These are phyloP conservation scores for Holcopasites calliopsidis DNA, from an alignment of 1,140 invertebrate species.

Conservation along the genomic window DNA sequence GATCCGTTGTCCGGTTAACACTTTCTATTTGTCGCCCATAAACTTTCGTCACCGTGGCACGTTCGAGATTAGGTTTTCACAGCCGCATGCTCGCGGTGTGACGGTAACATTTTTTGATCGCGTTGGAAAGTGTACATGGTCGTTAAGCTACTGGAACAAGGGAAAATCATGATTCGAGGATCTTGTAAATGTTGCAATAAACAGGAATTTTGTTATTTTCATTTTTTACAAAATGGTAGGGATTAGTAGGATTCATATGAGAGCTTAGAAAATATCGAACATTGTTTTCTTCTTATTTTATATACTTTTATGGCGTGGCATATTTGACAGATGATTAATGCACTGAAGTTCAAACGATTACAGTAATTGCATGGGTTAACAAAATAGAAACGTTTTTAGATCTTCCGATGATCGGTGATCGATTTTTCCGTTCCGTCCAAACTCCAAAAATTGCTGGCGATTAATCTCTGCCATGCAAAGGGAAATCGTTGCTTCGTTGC, in stretches of 20 bases:
- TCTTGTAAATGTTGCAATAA: too few species aligned
- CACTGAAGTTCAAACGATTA: too few species aligned
- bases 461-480: slow-evolving; percentile 33
- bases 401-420: background rate
- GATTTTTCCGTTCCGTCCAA: background rate
- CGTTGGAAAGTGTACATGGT: background rate
- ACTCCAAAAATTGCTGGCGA: slow-evolving; percentile 27
- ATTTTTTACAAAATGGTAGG: too few species aligned
- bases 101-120: background rate
- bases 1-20: background rate
- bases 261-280: too few species aligned
- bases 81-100: background rate
- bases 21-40: background rate
- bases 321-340: too few species aligned
- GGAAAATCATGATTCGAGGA: slow-evolving; percentile 6
- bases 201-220: too few species aligned
- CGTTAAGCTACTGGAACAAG: too few species aligned
- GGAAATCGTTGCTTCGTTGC: slow-evolving; percentile 7
- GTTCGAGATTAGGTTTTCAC: background rate
- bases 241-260: too few species aligned
- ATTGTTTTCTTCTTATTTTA: too few species aligned
- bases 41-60: background rate
- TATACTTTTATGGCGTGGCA: too few species aligned
- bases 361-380: too few species aligned
- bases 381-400: too few species aligned